These are phyloP conservation scores for Chromis chromis DNA, from an alignment of 2,797 vertebrate genomes.

Conservation along the genomic window DNA sequence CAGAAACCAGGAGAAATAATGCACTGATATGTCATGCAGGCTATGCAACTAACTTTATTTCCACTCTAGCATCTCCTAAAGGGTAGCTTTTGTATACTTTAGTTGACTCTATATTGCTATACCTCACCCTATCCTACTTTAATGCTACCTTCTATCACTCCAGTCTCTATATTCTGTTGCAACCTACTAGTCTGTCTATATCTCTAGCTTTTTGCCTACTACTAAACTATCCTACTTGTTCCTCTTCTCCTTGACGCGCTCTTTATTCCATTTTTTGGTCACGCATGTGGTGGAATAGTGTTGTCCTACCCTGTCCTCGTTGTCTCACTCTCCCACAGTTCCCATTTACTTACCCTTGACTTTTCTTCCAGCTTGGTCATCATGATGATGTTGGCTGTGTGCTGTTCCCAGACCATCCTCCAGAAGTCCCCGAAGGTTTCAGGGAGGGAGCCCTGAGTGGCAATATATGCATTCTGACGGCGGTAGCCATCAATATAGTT, in stretches of 20 bases:
- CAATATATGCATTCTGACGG: constrained; percentile 97
- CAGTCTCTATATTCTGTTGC: neutral
- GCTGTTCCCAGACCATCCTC: constrained; percentile 99
- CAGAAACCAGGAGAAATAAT: neutral
- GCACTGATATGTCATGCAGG: too few species aligned
- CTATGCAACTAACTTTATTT: too few species aligned
- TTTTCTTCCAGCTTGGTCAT: constrained; percentile 99
- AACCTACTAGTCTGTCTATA: neutral
- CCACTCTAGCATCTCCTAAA: neutral
- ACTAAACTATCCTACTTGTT: neutral
- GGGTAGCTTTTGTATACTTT: neutral
- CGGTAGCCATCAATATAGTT: constrained; percentile 99
- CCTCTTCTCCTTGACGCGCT: neutral
- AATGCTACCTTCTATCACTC: neutral
- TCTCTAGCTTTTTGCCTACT: neutral
- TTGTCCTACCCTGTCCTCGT: constrained; percentile 1
- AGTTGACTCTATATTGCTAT: too few species aligned
- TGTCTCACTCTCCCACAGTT: neutral
- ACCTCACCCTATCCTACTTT: neutral
- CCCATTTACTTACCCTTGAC: constrained; percentile 90
- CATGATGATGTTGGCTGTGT: constrained; percentile 97
- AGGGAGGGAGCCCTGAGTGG: constrained; percentile 95
- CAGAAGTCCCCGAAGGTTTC: constrained; percentile 99
- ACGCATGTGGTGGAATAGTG: neutral
- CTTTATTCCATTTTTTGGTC: neutral